A percentile compares a stretch with the other conserved stretches of the same genome.
Evolutionary conservation across 2,888 invertebrate genomes (phyloP).

Genomic region (Drosophila greeni): DNA sequence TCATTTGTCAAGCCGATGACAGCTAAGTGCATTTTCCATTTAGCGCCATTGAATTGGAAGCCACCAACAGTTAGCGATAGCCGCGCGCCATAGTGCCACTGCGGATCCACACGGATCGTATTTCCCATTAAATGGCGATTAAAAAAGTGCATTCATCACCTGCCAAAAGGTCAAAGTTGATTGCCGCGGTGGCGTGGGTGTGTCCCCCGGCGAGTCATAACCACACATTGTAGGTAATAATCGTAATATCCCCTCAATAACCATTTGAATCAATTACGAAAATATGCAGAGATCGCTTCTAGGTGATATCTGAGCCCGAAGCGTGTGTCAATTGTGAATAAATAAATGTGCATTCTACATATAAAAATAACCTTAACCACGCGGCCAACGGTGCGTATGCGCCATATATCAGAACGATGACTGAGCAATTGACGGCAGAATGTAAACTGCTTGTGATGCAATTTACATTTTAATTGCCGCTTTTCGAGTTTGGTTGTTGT

Average conservation of each 20-base stretch:
- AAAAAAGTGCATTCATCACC: slow-evolving; percentile 27
- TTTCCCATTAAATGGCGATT: slow-evolving; percentile 30
- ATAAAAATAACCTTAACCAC: slow-evolving; percentile 54
- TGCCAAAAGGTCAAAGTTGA: slow-evolving; percentile 38
- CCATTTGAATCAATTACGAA: slow-evolving; percentile 48
- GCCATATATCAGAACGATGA: slow-evolving; percentile 56
- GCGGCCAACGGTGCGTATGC: slow-evolving; percentile 58
- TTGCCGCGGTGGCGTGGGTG: slow-evolving; percentile 41
- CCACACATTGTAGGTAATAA: slow-evolving; percentile 34
- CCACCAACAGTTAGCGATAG: slow-evolving; percentile 42
- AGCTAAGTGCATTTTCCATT: slow-evolving; percentile 56
- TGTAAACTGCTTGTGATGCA: slow-evolving; percentile 56
- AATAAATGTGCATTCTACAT: slow-evolving; percentile 33
- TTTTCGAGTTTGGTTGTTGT: slow-evolving; percentile 50
- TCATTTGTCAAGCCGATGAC: slow-evolving; percentile 67
- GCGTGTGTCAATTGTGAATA: slow-evolving; percentile 62
- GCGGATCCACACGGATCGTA: slow-evolving; percentile 13
- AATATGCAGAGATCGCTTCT: slow-evolving; percentile 50
- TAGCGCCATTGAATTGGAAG: slow-evolving; percentile 55
- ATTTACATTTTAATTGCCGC: slow-evolving; percentile 72
- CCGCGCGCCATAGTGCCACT: slow-evolving; percentile 38
- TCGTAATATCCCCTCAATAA: slow-evolving; percentile 33
- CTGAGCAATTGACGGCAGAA: slow-evolving; percentile 34
- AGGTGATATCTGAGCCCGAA: slow-evolving; percentile 16
- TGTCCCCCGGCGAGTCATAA: slow-evolving; percentile 23